These are phyloP conservation scores for Candidula unifasciata DNA, from an alignment of 2,888 invertebrate species.

Conservation along the genomic window DNA sequence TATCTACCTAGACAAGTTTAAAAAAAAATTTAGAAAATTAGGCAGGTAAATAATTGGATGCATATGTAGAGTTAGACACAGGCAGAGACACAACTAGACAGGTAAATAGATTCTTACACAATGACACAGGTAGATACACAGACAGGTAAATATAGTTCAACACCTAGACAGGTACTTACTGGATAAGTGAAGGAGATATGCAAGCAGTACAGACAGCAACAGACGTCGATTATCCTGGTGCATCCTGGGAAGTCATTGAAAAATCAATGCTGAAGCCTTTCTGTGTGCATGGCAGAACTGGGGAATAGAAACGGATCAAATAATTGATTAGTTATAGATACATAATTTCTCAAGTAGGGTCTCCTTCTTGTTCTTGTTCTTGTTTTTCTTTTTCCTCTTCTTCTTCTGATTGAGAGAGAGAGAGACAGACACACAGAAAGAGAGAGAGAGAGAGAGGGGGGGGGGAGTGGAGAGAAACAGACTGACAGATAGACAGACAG, in stretches of 20 bases:
- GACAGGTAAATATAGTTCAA: background rate
- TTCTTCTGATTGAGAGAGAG: too few relatives aligned
- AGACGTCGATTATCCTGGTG: constrained; percentile 37
- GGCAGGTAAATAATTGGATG: too few relatives aligned
- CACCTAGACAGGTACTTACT: constrained; percentile 4
- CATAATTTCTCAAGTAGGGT: background rate
- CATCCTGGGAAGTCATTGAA: constrained; percentile 41
- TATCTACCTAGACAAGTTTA: background rate
- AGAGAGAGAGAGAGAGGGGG: too few relatives aligned
- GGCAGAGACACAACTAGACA: too few relatives aligned
- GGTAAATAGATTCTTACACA: background rate
- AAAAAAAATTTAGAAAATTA: too few relatives aligned
- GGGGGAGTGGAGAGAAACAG: too few relatives aligned
- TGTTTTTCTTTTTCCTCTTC: background rate
- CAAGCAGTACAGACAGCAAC: constrained; percentile 11
- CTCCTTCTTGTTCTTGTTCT: constrained; percentile 13
- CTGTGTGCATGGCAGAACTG: background rate
- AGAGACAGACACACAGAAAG: too few relatives aligned
- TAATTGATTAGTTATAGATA: background rate
- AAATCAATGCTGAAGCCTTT: background rate
- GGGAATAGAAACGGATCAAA: background rate
- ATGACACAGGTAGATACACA: background rate
- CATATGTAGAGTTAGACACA: too few relatives aligned
- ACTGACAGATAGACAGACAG: too few relatives aligned
- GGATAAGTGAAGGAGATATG: constrained; percentile 17